Base-by-base conservation (phyloP, 2,888 invertebrate genomes). In the Chironomus tentans region DNA sequence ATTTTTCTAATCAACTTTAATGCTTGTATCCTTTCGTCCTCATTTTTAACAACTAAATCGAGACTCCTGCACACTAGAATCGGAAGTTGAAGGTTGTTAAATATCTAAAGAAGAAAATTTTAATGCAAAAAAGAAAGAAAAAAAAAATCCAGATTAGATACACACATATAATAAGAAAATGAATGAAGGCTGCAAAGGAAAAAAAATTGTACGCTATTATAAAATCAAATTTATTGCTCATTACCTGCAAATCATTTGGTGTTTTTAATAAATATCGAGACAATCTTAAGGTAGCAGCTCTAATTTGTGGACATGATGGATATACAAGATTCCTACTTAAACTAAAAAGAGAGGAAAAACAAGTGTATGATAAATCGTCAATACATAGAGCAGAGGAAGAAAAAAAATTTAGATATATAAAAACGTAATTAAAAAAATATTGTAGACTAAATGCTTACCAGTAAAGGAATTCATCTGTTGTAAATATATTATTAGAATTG, bases 21-120 rank as follows among this genome's bases (percentile, higher is more conserved):
- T 0, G 95, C 96, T 85, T 97, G 97, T 75, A 95, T 90, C 65
- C 97, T 88, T 83, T 97, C 98, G 79, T 94, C 90, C 82, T 98
- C 97, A 83, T 95, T 96, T 80, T 92, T 92, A 70, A 95, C 86
- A 84, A 92, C 89, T 78, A 97, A 86, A 85, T 98, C 98, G 82
- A 98, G 88, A 78, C 95, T 95, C 81, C 95, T 93, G 79, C 80
- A 84, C 78, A 97, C 88, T 79, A 97, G 88, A 84, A 90, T 92
- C 79, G 95, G 94, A 81, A 96, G 87, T 81, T 93, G 92, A 78
- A 96, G 85, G 79, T 89, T 89, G 82, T 94, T 92, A 80, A 97
- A 90, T 76, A 88, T 87, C 80, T 38, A 28, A 28, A 28, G 6
- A 28, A 28, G 5, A 6, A 4, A 28, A 28, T 28, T 28, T 28